These are phyloP conservation scores for Neomonachus schauinslandi DNA, from an alignment of 2,113 vertebrate genomes.

Conservation along the genomic window DNA sequence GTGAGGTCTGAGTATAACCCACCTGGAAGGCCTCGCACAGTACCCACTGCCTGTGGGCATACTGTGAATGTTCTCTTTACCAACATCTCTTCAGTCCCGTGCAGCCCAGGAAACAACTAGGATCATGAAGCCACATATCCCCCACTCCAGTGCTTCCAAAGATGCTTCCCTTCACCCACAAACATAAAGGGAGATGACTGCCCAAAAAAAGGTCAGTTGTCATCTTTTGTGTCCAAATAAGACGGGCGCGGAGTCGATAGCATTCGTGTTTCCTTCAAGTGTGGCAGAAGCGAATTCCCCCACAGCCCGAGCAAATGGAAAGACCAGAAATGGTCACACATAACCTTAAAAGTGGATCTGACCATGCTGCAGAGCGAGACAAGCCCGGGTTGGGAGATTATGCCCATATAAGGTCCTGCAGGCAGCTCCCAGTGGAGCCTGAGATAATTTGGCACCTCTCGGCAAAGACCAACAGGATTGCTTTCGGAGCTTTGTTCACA, in stretches of 20 bases:
- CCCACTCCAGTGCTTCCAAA: neutral
- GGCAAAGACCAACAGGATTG: slow-evolving; percentile 58
- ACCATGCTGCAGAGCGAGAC: neutral
- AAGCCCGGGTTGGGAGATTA: slow-evolving; percentile 35
- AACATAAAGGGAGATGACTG: neutral
- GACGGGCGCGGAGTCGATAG: neutral
- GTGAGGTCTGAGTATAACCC: neutral
- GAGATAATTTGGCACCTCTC: slow-evolving; percentile 70
- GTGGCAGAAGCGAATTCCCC: slow-evolving; percentile 37
- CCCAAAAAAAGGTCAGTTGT: neutral
- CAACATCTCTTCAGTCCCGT: neutral
- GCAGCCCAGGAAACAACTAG: neutral
- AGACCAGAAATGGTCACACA: slow-evolving; percentile 62
- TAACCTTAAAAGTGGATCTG: slow-evolving; percentile 68
- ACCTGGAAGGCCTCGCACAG: neutral
- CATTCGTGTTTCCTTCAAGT: slow-evolving; percentile 8
- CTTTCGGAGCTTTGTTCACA: slow-evolving; percentile 62
- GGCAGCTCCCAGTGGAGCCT: slow-evolving; percentile 55
- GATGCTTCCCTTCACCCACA: neutral
- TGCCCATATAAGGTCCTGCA: slow-evolving; percentile 76
- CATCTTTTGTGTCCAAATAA: neutral
- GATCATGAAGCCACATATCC: neutral
- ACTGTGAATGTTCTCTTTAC: neutral
- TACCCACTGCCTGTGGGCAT: neutral
- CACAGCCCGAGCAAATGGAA: slow-evolving; percentile 33